These are phyloP conservation scores for Hephaestus fuliginosus DNA, from an alignment of 2,797 vertebrate genomes.

Conservation along the genomic window DNA sequence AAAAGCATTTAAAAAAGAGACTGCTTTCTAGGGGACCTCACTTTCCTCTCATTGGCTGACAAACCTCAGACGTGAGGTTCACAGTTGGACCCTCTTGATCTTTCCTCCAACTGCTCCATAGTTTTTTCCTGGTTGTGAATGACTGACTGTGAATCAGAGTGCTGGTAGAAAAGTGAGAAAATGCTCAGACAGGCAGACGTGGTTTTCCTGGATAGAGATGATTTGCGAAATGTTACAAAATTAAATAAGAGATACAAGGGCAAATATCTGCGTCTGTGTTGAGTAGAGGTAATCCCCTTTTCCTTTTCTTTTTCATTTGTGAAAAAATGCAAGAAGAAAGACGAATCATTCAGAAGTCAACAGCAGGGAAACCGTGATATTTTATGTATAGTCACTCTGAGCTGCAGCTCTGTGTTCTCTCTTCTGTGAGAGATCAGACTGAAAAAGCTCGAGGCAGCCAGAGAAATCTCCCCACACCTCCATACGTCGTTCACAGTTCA, in stretches of 20 bases:
- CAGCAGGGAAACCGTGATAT: slow-evolving; percentile 33
- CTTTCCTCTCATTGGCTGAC: not conserved
- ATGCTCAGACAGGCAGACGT: slow-evolving; percentile 3
- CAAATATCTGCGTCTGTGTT: slow-evolving; percentile 47
- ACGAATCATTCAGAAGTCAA: slow-evolving; percentile 25
- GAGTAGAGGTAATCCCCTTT: slow-evolving; percentile 20
- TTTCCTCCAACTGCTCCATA: slow-evolving; percentile 8
- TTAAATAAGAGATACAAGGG: slow-evolving; percentile 46
- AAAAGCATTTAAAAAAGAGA: not conserved
- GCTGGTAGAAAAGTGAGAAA: not conserved
- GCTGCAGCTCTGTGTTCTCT: slow-evolving; percentile 44
- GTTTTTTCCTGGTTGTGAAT: slow-evolving; percentile 24
- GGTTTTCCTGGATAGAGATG: slow-evolving; percentile 37
- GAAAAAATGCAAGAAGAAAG: slow-evolving; percentile 11
- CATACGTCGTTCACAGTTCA: slow-evolving; percentile 52
- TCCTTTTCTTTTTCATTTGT: slow-evolving; percentile 26
- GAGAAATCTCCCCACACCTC: slow-evolving; percentile 38
- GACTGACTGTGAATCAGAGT: slow-evolving; percentile 13
- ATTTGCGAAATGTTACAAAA: slow-evolving; percentile 7
- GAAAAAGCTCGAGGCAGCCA: slow-evolving; percentile 49
- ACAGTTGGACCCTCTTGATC: slow-evolving; percentile 13
- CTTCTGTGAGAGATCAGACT: slow-evolving; percentile 55
- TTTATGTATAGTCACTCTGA: slow-evolving; percentile 53
- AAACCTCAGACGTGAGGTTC: not conserved
- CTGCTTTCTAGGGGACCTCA: not conserved